Percentiles rank a stretch among this genome's conserved stretches.
Conservation (phyloP, 2,113 vertebrate genomes). For the Aegypius monachus region DNA sequence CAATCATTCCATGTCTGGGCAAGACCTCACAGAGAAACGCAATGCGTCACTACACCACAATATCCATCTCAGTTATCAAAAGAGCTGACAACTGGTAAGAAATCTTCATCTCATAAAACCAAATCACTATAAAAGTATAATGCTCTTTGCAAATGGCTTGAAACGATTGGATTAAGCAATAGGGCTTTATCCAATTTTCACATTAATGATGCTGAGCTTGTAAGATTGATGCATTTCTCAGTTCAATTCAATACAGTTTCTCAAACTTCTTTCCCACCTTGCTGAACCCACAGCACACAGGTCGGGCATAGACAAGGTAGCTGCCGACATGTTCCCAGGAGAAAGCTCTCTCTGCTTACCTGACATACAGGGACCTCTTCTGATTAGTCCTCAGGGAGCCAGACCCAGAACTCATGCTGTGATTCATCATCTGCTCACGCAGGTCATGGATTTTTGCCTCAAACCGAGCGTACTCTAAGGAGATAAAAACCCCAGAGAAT, state of each 20-base stretch:
- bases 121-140: not conserved
- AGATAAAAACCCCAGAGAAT: conserved; percentile 52
- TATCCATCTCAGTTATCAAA: not conserved
- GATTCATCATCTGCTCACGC: conserved; percentile 99
- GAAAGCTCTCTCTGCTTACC: conserved; percentile 70
- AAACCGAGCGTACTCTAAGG: conserved; percentile 91
- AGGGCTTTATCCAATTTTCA: not conserved
- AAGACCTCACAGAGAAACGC: not conserved
- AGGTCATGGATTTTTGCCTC: conserved; percentile 99
- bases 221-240: not conserved
- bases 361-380: conserved; percentile 95
- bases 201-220: not conserved
- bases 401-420: conserved; percentile 98
- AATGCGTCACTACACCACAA: not conserved
- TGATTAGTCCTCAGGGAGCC: conserved; percentile 96
- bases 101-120: not conserved
- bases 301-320: not conserved
- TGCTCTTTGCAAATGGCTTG: not conserved
- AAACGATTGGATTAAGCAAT: not conserved
- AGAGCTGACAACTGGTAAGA: not conserved
- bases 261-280: not conserved
- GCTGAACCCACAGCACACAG: not conserved
- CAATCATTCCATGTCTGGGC: not conserved
- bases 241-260: not conserved
- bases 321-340: not conserved